Base-by-base conservation (phyloP, 1,140 invertebrate species). In the Wasmannia auropunctata region DNA sequence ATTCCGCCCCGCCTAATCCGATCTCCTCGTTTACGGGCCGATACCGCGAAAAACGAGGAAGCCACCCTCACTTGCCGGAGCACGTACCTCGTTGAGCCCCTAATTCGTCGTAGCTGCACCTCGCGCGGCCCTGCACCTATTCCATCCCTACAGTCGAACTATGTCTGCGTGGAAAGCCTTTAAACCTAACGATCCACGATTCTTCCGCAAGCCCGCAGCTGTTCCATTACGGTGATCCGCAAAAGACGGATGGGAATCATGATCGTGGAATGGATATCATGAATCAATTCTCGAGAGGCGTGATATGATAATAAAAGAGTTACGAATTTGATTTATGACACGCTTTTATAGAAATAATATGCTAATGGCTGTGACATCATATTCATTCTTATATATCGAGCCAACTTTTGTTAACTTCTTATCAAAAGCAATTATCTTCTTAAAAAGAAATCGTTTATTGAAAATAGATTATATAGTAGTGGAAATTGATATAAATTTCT, bases 31-130 rank as follows among this genome's bases (percentile, higher is more conserved):
- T 84, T 63, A 72, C 58, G 46, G n/a, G 22, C 70, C 54, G 31
- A 85, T 85, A 63, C 56, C 58, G 58, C 72, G 31, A 77, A 77
- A 85, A 76, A 62, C 43, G 72, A 19, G 31, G 49, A 16, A 37
- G 56, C 16, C 40, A 62, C 11, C 69, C 49, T 69, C 46, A 22
- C 72, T 49, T 51, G 31, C 70, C 28, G 43, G 8, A 76, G n/a
- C 28, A 77, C 69, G 67, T 49, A 40, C 43, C 81, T 76, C 72
- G 72, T 85, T 77, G 62, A 85, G 56, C 56, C 34, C 25, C 60
- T 85, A 85, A 85, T 85, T 85, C 81, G 79, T 58, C 69, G 72
- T 85, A 76, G 43, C 28, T 46, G 70, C 31, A 22, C 22, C 75
- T 63, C 37, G 54, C 54, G n/a, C 62, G 10, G 2, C 6, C 31